Base-by-base conservation (phyloP, 2,888 invertebrate genomes). In the Volucella inflata region DNA sequence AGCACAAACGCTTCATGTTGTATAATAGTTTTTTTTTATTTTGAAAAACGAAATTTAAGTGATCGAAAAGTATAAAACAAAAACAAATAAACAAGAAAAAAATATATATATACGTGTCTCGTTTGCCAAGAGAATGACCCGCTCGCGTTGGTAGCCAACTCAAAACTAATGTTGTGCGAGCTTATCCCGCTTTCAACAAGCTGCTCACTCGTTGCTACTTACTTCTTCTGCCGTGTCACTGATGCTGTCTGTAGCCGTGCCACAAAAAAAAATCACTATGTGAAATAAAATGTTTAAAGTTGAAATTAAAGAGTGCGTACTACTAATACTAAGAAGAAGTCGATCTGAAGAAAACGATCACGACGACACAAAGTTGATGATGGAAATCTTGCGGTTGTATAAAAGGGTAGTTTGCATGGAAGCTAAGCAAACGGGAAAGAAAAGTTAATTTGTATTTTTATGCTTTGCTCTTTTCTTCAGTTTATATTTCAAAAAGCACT, bases 81-180 rank as follows among this genome's bases (percentile, higher is more conserved):
- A 65, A 48, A 74, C 44, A 62, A 75, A 51, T 42, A 42, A 46
- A 71, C n/a, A 53, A 67, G 51, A 70, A 75, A 67, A 68, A 65
- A 76, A 51, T 72, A 44, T 80, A 42, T 78, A 81, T 89, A 88
- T 91, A 92, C 92, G 92, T 92, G 90, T 91, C 89, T 91, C 91
- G 91, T 90, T 91, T 91, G 91, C 90, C 91, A 90, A 91, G 91
- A 92, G 90, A 92, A 91, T 91, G 92, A 92, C 92, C 92, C 92
- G 92, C 92, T 92, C 92, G 92, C 92, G 92, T 92, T 92, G 92
- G 91, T 91, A 92, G 92, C 92, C 92, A 92, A 92, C 92, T 92
- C 92, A 92, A 92, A 92, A 92, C 92, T 92, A 90, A 91, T 91
- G 90, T 89, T 90, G 90, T 89, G 90, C 89, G 88, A 91, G 89